Evolutionary conservation across 2,113 vertebrate species (phyloP).

Genomic region (Colossoma macropomum): DNA sequence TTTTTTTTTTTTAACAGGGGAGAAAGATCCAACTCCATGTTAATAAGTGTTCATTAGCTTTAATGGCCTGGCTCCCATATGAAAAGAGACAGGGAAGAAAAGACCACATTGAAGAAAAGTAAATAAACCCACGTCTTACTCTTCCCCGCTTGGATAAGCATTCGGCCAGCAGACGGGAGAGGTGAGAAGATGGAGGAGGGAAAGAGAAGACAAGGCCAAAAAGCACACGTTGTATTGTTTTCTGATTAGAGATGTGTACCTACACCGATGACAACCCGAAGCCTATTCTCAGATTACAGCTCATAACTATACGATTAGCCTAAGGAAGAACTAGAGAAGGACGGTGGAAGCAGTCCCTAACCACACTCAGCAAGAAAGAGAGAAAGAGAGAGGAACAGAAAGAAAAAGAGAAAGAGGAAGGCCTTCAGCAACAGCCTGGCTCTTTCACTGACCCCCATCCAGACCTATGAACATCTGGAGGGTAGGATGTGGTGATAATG

Average conservation of each 20-base stretch:
- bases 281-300: not conserved
- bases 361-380: constrained; percentile 33
- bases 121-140: constrained; percentile 65
- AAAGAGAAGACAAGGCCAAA: constrained; percentile 30
- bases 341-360: constrained; percentile 4
- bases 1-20: constrained; percentile 64
- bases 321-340: constrained; percentile 15
- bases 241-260: constrained; percentile 1
- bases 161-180: constrained; percentile 10
- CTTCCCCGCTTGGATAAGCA: constrained; percentile 39
- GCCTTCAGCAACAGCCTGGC: not conserved
- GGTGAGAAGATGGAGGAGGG: not conserved
- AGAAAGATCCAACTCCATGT: constrained; percentile 63
- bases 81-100: constrained; percentile 67
- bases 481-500: constrained; percentile 29
- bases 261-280: not conserved
- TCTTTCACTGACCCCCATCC: not conserved
- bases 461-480: constrained; percentile 12
- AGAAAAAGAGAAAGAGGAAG: not conserved
- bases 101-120: constrained; percentile 66
- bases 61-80: constrained; percentile 68
- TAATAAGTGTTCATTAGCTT: constrained; percentile 77
- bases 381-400: not conserved
- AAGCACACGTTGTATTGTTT: constrained; percentile 41
- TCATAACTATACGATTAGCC: constrained; percentile 21